Evolutionary conservation across 2,888 invertebrate species (phyloP).

Genomic region (Unio pictorum): DNA sequence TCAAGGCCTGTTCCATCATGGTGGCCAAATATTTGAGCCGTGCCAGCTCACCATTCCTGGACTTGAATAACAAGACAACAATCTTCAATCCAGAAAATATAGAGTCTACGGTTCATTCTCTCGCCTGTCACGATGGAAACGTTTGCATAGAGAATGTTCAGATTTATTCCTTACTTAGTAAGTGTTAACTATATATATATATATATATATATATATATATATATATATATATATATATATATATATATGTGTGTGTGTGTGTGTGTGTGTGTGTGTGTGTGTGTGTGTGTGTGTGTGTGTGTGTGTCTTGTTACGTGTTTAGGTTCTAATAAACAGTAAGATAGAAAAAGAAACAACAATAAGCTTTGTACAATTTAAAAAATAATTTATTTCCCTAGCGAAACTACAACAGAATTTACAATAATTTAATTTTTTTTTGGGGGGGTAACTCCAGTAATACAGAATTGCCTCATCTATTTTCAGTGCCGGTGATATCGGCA

Average conservation of each 20-base stretch:
- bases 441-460: neutral
- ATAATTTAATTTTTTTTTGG: too few species aligned
- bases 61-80: conserved; percentile 13
- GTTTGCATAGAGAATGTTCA: conserved; percentile 50
- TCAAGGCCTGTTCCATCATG: conserved; percentile 21
- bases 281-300: too few species aligned
- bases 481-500: conserved; percentile 42
- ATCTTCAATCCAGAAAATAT: conserved; percentile 32
- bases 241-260: too few species aligned
- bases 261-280: too few species aligned
- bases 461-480: neutral
- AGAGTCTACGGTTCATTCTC: conserved; percentile 41
- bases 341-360: too few species aligned
- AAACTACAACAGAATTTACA: too few species aligned
- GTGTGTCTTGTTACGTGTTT: too few species aligned
- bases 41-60: conserved; percentile 20
- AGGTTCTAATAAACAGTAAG: too few species aligned
- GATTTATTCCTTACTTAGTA: conserved; percentile 45
- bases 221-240: too few species aligned
- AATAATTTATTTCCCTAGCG: too few species aligned
- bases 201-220: neutral
- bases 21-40: conserved; percentile 19
- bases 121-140: conserved; percentile 42
- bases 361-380: too few species aligned
- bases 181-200: conserved; percentile 6